A percentile compares a stretch with the other conserved stretches of the same genome.
phyloP scores from a whole-genome alignment of 2,797 vertebrate genomes.

The Eupleurogrammus muticus region DNA sequence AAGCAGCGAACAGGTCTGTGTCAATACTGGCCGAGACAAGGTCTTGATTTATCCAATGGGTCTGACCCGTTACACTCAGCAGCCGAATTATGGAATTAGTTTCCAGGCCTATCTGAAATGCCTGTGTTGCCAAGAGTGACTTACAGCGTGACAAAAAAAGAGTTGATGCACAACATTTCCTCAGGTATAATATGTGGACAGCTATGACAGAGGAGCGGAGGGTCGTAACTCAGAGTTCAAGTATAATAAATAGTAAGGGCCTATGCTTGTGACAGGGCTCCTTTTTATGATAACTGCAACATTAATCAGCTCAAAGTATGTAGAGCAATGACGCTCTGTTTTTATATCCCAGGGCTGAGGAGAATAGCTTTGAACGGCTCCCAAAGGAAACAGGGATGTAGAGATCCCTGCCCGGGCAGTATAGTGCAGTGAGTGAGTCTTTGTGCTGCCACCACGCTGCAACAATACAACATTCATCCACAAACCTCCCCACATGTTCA shows the following conservation, averaged over 20 bases:
- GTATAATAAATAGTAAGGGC: slow-evolving; percentile 33
- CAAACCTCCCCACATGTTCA: slow-evolving; percentile 32
- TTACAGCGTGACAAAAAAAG: slow-evolving; percentile 47
- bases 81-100: slow-evolving; percentile 47
- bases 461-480: slow-evolving; percentile 47
- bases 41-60: slow-evolving; percentile 63
- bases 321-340: slow-evolving; percentile 41
- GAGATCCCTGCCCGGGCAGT: slow-evolving; percentile 21
- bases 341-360: slow-evolving; percentile 43
- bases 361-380: slow-evolving; percentile 34
- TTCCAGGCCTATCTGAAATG: slow-evolving; percentile 54
- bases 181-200: slow-evolving; percentile 1
- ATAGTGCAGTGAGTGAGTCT: slow-evolving; percentile 16
- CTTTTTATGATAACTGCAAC: slow-evolving; percentile 40
- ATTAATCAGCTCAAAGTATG: slow-evolving; percentile 46
- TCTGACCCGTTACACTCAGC: slow-evolving; percentile 51
- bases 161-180: slow-evolving; percentile 12
- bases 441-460: slow-evolving; percentile 25
- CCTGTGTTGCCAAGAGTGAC: slow-evolving; percentile 36
- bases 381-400: slow-evolving; percentile 40
- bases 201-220: slow-evolving; percentile 17
- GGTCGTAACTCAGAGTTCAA: slow-evolving; percentile 18
- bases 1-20: slow-evolving; percentile 63
- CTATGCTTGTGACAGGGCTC: slow-evolving; percentile 29
- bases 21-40: slow-evolving; percentile 70